These are phyloP conservation scores for Hiodon alosoides DNA, from an alignment of 2,113 vertebrate genomes.

Conservation along the genomic window DNA sequence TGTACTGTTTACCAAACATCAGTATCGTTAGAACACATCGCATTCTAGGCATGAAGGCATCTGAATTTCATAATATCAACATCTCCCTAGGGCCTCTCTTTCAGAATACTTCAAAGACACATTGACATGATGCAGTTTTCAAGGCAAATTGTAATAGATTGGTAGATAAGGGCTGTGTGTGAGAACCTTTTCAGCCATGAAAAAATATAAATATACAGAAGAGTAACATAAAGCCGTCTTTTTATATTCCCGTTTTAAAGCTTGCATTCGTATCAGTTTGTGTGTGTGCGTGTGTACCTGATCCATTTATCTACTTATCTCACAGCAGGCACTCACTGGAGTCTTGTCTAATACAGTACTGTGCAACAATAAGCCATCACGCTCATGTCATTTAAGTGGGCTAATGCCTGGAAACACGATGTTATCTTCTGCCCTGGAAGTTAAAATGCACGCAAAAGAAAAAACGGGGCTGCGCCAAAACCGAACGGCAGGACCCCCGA, in stretches of 20 bases:
- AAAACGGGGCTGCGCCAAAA: neutral
- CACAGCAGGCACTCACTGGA: neutral
- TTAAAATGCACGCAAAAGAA: slow-evolving; percentile 11
- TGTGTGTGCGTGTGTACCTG: too few species aligned
- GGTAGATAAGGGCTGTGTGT: neutral
- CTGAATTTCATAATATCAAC: neutral
- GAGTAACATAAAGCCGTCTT: neutral
- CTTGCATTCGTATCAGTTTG: neutral
- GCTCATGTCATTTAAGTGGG: slow-evolving; percentile 18
- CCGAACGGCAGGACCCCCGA: slow-evolving; percentile 3
- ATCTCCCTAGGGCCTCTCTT: neutral
- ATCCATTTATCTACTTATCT: neutral
- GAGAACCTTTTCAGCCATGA: neutral
- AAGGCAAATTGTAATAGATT: neutral
- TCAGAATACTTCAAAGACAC: neutral
- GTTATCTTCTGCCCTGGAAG: slow-evolving; percentile 6
- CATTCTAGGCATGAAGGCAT: neutral
- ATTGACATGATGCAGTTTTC: neutral
- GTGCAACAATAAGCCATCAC: neutral
- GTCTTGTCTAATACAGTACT: neutral
- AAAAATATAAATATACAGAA: too few species aligned
- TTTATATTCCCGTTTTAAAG: neutral
- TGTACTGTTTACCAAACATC: neutral
- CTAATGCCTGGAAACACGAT: slow-evolving; percentile 10
- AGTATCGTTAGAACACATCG: neutral